Evolutionary conservation across 1,140 invertebrate species (phyloP).

Genomic region (Hydropsyche tenuis): DNA sequence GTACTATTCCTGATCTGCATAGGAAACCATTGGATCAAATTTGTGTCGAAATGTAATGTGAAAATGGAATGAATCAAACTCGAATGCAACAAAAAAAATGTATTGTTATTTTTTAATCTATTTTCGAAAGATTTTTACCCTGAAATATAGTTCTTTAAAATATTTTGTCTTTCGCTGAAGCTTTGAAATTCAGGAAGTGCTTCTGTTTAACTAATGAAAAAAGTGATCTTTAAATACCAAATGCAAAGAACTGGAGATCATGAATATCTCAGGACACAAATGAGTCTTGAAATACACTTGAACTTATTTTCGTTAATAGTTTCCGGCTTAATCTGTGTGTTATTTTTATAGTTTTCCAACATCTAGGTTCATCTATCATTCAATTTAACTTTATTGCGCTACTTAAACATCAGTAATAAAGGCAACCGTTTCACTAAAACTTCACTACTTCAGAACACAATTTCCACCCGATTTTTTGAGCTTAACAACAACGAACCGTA

Average conservation of each 20-base stretch:
- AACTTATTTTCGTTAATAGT: constrained; percentile 16
- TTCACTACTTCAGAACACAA: too few species aligned
- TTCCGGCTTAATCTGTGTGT: not conserved
- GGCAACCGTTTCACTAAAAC: too few species aligned
- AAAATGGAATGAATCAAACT: too few species aligned
- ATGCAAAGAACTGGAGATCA: not conserved
- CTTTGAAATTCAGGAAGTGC: not conserved
- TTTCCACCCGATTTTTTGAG: too few species aligned
- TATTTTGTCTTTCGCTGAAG: not conserved
- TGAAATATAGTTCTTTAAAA: not conserved
- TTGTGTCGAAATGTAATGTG: constrained; percentile 50
- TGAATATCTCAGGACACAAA: constrained; percentile 22
- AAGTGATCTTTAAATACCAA: too few species aligned
- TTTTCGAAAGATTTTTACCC: not conserved
- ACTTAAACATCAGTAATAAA: too few species aligned
- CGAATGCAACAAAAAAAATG: not conserved
- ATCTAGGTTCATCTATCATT: too few species aligned
- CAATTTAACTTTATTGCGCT: too few species aligned
- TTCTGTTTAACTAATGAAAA: not conserved
- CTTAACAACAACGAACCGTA: too few species aligned
- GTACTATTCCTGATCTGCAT: constrained; percentile 78
- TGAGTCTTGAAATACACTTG: constrained; percentile 18
- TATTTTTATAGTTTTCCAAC: constrained; percentile 9
- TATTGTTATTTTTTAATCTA: too few species aligned
- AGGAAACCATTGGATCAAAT: constrained; percentile 80